Conservation (phyloP, 2,113 vertebrate genomes). For the Serinus canaria region DNA sequence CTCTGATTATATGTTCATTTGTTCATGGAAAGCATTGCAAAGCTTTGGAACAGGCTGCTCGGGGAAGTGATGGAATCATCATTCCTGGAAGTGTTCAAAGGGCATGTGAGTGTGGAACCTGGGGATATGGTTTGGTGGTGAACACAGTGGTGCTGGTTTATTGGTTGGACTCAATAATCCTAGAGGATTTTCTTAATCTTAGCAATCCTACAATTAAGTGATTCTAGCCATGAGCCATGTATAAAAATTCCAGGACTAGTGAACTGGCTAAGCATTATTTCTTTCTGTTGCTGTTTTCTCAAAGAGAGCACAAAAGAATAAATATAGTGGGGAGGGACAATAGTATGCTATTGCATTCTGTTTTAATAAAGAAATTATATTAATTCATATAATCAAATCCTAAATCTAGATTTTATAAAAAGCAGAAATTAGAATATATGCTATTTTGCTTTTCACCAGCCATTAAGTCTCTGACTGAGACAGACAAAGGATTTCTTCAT, state of each 20-base stretch:
- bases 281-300: neutral
- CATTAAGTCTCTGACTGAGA: neutral
- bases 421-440: neutral
- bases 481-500: neutral
- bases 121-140: neutral
- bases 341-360: neutral
- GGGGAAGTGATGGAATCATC: neutral
- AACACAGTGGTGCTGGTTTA: too few species aligned
- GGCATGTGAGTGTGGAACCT: fast-evolving
- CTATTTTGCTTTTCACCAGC: neutral
- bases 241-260: neutral
- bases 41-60: neutral
- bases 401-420: neutral
- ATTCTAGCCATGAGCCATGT: neutral
- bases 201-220: fast-evolving
- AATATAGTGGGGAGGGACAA: fast-evolving
- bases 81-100: neutral
- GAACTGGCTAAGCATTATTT: neutral
- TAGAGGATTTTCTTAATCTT: neutral
- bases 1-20: neutral
- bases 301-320: neutral
- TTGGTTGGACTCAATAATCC: neutral
- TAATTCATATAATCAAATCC: neutral
- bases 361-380: neutral
- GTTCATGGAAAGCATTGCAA: neutral